Evolutionary conservation across 1,140 invertebrate genomes (phyloP).

Genomic region (Drosophila fuyamai): DNA sequence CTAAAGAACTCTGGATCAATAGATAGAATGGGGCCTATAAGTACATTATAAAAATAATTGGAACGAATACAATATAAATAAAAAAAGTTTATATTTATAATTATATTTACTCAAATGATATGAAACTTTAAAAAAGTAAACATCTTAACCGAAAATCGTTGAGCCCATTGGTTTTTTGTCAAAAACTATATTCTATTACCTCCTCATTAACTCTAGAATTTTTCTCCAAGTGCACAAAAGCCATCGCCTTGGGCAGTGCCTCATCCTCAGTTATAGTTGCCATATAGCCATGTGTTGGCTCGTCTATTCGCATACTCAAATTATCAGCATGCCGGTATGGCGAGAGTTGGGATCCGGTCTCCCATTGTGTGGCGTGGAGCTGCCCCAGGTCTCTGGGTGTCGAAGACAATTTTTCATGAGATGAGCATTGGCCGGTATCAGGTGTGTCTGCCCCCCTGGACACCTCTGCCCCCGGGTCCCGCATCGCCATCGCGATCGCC

Average conservation of each 20-base stretch:
- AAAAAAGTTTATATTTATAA: too few species aligned
- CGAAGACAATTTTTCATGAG: conserved; percentile 81
- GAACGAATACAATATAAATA: too few species aligned
- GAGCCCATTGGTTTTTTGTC: too few species aligned
- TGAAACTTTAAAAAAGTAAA: too few species aligned
- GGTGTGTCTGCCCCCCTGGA: conserved; percentile 49
- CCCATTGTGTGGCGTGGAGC: conserved; percentile 46
- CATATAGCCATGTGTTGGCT: conserved; percentile 39
- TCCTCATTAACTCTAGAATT: too few species aligned
- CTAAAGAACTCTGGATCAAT: neutral
- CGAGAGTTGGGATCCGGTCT: conserved; percentile 37
- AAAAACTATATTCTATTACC: too few species aligned
- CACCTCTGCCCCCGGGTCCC: neutral
- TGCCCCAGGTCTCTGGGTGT: conserved; percentile 64
- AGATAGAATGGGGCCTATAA: too few species aligned
- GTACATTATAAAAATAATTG: too few species aligned
- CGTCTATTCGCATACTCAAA: conserved; percentile 80
- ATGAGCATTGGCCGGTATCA: conserved; percentile 63
- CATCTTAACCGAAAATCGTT: too few species aligned
- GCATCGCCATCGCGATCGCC: conserved; percentile 34
- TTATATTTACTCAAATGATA: too few species aligned
- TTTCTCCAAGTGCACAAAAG: conserved; percentile 16
- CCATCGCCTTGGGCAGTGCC: conserved; percentile 28
- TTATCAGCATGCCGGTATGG: conserved; percentile 68
- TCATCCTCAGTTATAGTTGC: conserved; percentile 30